Conservation (phyloP, 30 jellyfish, hydroid and myxozoan genomes). For the Clytia hemisphaerica region DNA sequence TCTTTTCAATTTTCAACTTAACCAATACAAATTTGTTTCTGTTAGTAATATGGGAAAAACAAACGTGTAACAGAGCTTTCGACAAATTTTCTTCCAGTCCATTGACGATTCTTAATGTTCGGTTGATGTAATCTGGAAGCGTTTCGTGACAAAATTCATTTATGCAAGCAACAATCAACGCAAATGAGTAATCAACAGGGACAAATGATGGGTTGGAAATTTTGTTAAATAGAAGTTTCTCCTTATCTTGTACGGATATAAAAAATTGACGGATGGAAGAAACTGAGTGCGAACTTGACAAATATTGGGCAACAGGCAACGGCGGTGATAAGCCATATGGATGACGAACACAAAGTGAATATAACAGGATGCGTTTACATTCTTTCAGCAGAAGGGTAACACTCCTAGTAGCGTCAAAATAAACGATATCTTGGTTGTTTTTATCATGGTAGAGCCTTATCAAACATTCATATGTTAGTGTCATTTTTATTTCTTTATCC, state of each 20-base stretch:
- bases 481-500: background rate
- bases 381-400: background rate
- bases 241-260: background rate
- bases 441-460: constrained; percentile 7
- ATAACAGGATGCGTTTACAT: background rate
- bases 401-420: constrained; percentile 24
- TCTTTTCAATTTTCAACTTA: background rate
- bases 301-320: constrained; percentile 3
- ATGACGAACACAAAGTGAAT: constrained; percentile 10
- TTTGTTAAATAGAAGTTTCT: background rate
- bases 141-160: constrained; percentile 1
- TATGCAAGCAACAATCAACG: too few species aligned
- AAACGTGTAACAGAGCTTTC: background rate
- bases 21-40: background rate
- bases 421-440: background rate
- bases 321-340: constrained; percentile 1
- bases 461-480: constrained; percentile 6
- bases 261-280: constrained; percentile 8
- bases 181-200: background rate
- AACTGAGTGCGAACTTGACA: constrained; percentile 5
- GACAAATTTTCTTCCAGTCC: constrained; percentile 6
- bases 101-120: constrained; percentile 3
- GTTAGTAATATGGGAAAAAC: too few species aligned
- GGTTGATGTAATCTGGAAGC: background rate
- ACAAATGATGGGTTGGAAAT: constrained; percentile 2